Conservation (phyloP, 1,140 invertebrate species). For the Triops cancriformis region DNA sequence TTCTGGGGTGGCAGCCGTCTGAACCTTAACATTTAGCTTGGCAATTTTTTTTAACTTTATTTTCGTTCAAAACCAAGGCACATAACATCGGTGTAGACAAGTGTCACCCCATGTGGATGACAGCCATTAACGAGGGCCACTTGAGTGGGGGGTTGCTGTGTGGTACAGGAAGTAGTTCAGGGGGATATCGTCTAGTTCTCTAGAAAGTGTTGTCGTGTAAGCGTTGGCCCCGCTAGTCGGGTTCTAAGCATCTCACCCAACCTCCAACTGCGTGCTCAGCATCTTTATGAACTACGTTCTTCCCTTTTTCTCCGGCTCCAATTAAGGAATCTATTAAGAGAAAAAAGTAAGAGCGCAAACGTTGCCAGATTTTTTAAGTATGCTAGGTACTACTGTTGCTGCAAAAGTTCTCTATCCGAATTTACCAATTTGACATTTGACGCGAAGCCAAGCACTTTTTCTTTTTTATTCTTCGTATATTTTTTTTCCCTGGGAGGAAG, state of each 20-base stretch:
- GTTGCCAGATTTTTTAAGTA: conserved; percentile 7
- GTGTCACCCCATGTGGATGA: conserved; percentile 8
- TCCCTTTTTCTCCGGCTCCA: not conserved
- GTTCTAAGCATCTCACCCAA: not conserved
- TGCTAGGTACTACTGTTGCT: not conserved
- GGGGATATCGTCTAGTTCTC: not conserved
- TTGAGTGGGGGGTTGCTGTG: not conserved
- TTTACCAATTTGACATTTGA: not conserved
- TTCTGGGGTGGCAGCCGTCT: not conserved
- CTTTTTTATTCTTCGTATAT: not conserved
- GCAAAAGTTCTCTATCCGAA: not conserved
- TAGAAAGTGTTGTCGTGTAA: conserved; percentile 2
- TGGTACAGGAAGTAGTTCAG: not conserved
- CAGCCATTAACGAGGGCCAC: conserved; percentile 8
- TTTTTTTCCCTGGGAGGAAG: not conserved
- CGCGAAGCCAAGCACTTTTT: not conserved
- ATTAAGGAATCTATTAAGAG: not conserved
- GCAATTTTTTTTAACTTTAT: no score
- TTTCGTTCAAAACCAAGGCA: not conserved
- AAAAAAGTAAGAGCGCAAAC: conserved; percentile 6
- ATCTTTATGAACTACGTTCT: not conserved
- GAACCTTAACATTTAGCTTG: not conserved
- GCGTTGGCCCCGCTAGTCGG: not conserved
- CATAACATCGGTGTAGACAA: conserved; percentile 7
- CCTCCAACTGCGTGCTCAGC: conserved; percentile 11